These are phyloP conservation scores for Excalfactoria chinensis DNA, from an alignment of 2,113 vertebrate species.

Conservation along the genomic window DNA sequence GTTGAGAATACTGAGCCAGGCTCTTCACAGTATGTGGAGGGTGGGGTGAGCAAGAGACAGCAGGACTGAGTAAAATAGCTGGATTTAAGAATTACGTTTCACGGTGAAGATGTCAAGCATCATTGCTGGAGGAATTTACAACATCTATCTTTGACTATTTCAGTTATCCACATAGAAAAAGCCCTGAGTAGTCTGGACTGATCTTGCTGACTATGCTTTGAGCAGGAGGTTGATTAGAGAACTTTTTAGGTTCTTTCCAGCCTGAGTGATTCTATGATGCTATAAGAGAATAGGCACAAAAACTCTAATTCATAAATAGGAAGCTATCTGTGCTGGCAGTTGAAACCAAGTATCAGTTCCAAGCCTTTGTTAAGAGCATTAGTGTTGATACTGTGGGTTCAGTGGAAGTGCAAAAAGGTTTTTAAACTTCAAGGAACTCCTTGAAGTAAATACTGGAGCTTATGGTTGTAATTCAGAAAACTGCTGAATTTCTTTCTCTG, in stretches of 20 bases:
- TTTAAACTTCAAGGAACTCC: background rate
- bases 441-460: background rate
- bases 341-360: background rate
- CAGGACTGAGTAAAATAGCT: background rate
- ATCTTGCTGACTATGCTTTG: background rate
- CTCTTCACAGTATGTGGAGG: background rate
- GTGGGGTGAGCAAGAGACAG: background rate
- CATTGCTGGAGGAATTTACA: background rate
- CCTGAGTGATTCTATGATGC: background rate
- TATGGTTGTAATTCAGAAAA: background rate
- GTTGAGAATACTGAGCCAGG: background rate
- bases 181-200: background rate
- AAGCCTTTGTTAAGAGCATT: background rate
- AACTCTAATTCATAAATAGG: background rate
- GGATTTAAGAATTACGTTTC: background rate
- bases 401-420: background rate
- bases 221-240: background rate
- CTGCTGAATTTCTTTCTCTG: background rate
- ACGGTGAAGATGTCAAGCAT: rapidly evolving
- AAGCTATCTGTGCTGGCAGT: background rate
- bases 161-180: background rate
- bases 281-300: background rate
- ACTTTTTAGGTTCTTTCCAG: background rate
- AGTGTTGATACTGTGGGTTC: background rate
- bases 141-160: background rate